Evolutionary conservation across 1,140 invertebrate genomes (phyloP).

Genomic region (Aphelinus atriplicis): DNA sequence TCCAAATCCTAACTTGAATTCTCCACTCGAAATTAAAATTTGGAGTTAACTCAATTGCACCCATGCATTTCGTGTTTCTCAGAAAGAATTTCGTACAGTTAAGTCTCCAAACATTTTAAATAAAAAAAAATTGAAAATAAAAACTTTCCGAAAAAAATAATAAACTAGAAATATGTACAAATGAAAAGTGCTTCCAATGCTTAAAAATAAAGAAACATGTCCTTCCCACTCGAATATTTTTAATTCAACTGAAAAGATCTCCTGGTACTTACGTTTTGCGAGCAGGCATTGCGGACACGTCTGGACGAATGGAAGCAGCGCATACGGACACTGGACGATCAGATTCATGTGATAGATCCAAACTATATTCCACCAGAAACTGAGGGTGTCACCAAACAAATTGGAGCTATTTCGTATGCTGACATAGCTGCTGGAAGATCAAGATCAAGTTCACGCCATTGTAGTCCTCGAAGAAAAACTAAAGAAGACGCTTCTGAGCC

Average conservation of each 20-base stretch:
- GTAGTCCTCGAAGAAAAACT: constrained; percentile 54
- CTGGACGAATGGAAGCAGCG: constrained; percentile 73
- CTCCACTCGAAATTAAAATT: too few species aligned
- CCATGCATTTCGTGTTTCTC: too few species aligned
- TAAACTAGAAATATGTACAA: constrained; percentile 40
- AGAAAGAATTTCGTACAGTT: too few species aligned
- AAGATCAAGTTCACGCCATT: constrained; percentile 60
- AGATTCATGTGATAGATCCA: constrained; percentile 79
- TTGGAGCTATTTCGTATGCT: constrained; percentile 67
- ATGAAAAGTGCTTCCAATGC: constrained; percentile 37
- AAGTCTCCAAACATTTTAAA: neutral
- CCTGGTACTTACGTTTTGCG: constrained; percentile 64
- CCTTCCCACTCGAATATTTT: constrained; percentile 29
- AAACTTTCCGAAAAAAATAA: constrained; percentile 16
- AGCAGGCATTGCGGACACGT: constrained; percentile 76
- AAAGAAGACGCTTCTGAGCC: constrained; percentile 47
- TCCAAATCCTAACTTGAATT: constrained; percentile 1
- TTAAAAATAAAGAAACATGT: constrained; percentile 30
- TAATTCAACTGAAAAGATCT: constrained; percentile 35
- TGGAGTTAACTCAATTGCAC: too few species aligned
- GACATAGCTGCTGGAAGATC: constrained; percentile 67
- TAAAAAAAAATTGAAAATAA: neutral
- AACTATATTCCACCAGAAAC: constrained; percentile 68
- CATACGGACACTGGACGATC: constrained; percentile 74
- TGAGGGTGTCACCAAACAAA: constrained; percentile 46